These are phyloP conservation scores for Amphiura filiformis DNA, from an alignment of 35 echinoderm and acorn worm genomes.

Conservation along the genomic window DNA sequence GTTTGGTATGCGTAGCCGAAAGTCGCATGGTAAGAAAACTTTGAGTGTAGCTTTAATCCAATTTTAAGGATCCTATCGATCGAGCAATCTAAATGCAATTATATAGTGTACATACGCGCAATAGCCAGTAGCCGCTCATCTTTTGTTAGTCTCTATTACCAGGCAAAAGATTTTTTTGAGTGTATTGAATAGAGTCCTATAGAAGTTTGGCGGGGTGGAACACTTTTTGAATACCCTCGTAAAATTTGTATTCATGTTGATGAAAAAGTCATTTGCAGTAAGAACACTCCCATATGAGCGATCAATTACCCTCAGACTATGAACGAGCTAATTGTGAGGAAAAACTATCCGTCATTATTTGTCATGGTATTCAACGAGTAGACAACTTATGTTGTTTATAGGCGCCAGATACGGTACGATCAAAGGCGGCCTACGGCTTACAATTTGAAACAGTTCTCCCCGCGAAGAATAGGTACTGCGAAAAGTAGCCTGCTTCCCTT, in stretches of 20 bases:
- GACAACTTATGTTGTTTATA: conserved; percentile 61
- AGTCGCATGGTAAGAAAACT: conserved; percentile 25
- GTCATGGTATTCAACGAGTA: conserved; percentile 60
- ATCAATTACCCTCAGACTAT: conserved; percentile 85
- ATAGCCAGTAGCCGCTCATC: conserved; percentile 50
- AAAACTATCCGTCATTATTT: conserved; percentile 91
- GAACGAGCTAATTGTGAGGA: conserved; percentile 81
- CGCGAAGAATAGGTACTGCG: conserved; percentile 17
- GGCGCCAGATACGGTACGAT: conserved; percentile 70
- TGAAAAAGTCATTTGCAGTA: conserved; percentile 64
- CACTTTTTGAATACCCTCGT: conserved; percentile 45
- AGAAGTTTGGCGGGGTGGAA: conserved; percentile 60
- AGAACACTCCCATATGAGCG: conserved; percentile 63
- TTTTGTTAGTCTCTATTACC: conserved; percentile 17
- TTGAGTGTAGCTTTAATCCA: conserved; percentile 35
- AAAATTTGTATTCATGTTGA: conserved; percentile 62
- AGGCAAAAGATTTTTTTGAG: conserved; percentile 17
- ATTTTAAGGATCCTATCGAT: conserved; percentile 22
- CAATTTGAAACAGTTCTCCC: conserved; percentile 59
- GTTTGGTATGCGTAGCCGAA: conserved; percentile 25
- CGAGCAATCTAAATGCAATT: conserved; percentile 56
- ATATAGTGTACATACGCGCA: conserved; percentile 52
- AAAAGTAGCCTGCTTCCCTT: not conserved
- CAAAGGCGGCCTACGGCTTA: conserved; percentile 52
- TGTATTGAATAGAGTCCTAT: not conserved